phyloP scores from a whole-genome alignment of 2,797 vertebrate genomes.

The Neosilurus hyrtlii region DNA sequence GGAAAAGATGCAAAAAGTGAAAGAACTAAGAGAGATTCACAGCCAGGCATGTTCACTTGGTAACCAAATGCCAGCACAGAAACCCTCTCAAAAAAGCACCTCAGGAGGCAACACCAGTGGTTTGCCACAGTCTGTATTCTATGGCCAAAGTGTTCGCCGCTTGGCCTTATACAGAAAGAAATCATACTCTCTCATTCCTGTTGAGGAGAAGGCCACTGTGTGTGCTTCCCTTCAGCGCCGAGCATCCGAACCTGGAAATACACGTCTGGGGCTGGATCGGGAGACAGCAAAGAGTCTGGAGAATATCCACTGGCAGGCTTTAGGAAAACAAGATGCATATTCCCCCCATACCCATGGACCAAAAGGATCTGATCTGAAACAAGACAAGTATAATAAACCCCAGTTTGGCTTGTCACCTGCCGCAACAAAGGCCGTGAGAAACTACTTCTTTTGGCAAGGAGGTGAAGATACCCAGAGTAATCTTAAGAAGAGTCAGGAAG shows the following conservation, averaged over 20 bases:
- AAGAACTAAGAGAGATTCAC: constrained; percentile 62
- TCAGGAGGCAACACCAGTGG: constrained; percentile 46
- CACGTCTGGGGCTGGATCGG: constrained; percentile 30
- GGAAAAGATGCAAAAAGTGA: constrained; percentile 67
- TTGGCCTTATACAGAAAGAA: constrained; percentile 68
- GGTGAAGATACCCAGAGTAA: constrained; percentile 64
- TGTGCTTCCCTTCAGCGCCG: constrained; percentile 54
- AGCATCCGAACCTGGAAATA: constrained; percentile 61
- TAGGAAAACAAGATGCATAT: constrained; percentile 43
- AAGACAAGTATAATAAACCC: constrained; percentile 31
- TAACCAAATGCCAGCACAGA: constrained; percentile 22
- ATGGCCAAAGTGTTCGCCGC: constrained; percentile 66
- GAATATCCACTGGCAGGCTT: constrained; percentile 42
- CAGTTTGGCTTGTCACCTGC: constrained; percentile 69
- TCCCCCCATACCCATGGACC: constrained; percentile 49
- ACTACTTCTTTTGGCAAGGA: constrained; percentile 71
- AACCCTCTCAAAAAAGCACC: constrained; percentile 31
- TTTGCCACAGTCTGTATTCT: constrained; percentile 73
- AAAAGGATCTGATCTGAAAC: constrained; percentile 59
- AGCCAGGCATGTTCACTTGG: constrained; percentile 55
- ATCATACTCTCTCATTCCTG: constrained; percentile 60
- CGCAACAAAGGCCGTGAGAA: constrained; percentile 60
- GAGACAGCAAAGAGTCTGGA: constrained; percentile 54
- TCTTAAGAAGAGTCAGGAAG: constrained; percentile 69
- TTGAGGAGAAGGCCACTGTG: constrained; percentile 44